Evolutionary conservation across 2,113 vertebrate genomes (phyloP).

Genomic region (Ibidorhyncha struthersii): DNA sequence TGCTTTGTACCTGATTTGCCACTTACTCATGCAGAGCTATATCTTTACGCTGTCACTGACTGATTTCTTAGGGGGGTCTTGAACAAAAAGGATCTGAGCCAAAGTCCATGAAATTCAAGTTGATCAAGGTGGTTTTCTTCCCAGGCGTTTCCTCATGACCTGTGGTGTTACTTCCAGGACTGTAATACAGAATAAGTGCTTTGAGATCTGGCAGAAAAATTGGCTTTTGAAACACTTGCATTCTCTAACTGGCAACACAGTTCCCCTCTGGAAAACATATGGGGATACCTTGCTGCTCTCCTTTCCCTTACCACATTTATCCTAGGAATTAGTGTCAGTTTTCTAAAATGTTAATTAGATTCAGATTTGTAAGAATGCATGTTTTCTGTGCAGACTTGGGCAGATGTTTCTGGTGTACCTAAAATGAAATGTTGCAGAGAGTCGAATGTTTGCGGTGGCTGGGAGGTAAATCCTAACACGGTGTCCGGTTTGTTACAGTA

Average conservation of each 20-base stretch:
- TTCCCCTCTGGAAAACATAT: not conserved
- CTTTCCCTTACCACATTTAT: not conserved
- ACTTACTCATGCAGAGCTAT: not conserved
- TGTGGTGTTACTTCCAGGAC: not conserved
- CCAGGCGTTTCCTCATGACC: not conserved
- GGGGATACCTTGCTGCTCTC: not conserved
- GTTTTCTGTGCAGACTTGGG: not conserved
- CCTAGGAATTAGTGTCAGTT: not conserved
- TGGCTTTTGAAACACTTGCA: not conserved
- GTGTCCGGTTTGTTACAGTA: not conserved
- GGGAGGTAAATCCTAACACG: not conserved
- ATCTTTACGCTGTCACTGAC: not conserved
- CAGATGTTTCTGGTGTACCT: not conserved
- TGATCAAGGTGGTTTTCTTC: not conserved
- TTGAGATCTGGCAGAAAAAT: not conserved
- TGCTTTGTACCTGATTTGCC: not conserved
- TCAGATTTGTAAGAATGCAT: not conserved
- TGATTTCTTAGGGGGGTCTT: not conserved
- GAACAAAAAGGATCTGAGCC: not conserved
- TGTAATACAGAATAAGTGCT: not conserved
- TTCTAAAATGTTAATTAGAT: not conserved
- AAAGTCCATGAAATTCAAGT: not conserved
- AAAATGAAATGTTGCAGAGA: not conserved
- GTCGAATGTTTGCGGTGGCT: not conserved
- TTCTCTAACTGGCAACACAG: not conserved